Evolutionary conservation across 2,113 vertebrate species (phyloP).

Genomic region (Sorex fumeus): DNA sequence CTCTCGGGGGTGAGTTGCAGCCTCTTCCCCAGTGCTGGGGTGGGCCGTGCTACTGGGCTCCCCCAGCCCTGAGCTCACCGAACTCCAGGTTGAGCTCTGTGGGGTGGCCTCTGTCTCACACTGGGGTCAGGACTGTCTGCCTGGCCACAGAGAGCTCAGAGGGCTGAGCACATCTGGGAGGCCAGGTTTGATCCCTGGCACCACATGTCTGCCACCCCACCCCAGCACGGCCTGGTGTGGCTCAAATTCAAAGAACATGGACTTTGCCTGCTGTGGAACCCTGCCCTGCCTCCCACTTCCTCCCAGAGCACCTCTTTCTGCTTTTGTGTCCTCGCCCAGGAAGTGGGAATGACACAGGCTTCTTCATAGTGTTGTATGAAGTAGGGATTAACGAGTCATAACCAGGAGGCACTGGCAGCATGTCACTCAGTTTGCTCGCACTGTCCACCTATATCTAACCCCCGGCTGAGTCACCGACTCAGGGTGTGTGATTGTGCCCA

Average conservation of each 20-base stretch:
- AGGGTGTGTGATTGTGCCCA: neutral
- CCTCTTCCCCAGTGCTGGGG: neutral
- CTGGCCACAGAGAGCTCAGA: too few relatives aligned
- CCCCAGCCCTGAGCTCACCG: neutral
- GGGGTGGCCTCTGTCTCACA: neutral
- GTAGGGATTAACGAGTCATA: neutral
- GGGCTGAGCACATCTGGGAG: neutral
- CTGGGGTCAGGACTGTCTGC: neutral
- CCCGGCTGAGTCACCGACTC: too few relatives aligned
- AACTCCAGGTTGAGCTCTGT: neutral
- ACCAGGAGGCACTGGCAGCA: neutral
- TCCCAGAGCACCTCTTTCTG: neutral
- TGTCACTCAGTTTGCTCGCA: neutral
- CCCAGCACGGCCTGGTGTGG: too few relatives aligned
- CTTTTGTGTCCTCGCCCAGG: neutral
- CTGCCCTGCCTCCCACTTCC: neutral
- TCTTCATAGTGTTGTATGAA: neutral
- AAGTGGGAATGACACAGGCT: neutral
- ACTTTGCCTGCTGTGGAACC: neutral
- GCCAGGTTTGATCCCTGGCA: too few relatives aligned
- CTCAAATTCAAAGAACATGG: neutral
- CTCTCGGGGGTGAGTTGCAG: slow-evolving; percentile 93
- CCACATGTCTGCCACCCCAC: too few relatives aligned
- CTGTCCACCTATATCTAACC: neutral
- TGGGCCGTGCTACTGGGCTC: neutral